Evolutionary conservation across 2,888 invertebrate species (phyloP).

Genomic region (Sclerodermus sp.): DNA sequence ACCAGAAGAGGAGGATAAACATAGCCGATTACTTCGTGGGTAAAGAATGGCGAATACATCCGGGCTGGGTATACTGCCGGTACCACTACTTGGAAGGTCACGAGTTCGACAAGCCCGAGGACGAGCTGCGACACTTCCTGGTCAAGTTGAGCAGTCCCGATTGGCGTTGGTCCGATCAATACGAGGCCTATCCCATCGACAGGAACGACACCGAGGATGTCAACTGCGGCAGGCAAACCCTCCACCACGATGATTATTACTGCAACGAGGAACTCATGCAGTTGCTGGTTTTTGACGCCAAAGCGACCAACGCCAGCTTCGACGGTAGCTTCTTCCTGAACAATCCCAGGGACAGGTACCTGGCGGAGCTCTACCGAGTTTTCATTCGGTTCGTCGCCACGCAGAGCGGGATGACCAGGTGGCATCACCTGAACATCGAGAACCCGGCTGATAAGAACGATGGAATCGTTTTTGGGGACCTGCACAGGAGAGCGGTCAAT

Average conservation of each 20-base stretch:
- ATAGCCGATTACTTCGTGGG: constrained; percentile 75
- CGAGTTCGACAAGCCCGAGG: constrained; percentile 73
- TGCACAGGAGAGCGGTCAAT: constrained; percentile 76
- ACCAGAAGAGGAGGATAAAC: constrained; percentile 69
- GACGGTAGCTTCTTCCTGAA: constrained; percentile 31
- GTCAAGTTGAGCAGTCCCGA: constrained; percentile 63
- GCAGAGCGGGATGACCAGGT: constrained; percentile 84
- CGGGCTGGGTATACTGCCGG: constrained; percentile 88
- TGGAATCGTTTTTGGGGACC: constrained; percentile 71
- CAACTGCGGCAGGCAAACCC: constrained; percentile 55
- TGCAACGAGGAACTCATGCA: constrained; percentile 85
- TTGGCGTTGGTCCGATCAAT: constrained; percentile 70
- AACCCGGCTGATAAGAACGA: constrained; percentile 20
- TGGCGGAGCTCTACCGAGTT: constrained; percentile 72
- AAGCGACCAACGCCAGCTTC: constrained; percentile 65
- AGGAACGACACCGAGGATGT: constrained; percentile 22
- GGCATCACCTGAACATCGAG: constrained; percentile 63
- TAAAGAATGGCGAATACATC: constrained; percentile 77
- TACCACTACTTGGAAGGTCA: constrained; percentile 82
- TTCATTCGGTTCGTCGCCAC: constrained; percentile 83
- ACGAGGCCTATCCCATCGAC: constrained; percentile 49
- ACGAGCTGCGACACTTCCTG: constrained; percentile 76
- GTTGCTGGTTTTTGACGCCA: constrained; percentile 85
- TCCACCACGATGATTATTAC: constrained; percentile 74
- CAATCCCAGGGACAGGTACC: constrained; percentile 29